Base-by-base conservation (phyloP, 2,888 invertebrate genomes). In the Drosophila emarginata region DNA sequence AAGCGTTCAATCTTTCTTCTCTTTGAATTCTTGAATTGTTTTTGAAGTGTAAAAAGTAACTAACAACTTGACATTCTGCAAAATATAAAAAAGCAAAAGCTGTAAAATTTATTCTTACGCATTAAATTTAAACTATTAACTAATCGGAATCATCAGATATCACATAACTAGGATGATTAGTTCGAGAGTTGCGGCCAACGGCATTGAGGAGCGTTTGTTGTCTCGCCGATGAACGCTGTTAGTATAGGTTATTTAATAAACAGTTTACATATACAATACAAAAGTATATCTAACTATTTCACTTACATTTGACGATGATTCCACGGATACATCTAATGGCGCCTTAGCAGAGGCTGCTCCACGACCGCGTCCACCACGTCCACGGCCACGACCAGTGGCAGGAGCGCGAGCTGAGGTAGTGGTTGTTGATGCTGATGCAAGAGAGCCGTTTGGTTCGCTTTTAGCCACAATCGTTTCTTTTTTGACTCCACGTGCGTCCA, bases 101-200 rank as follows among this genome's bases (percentile, higher is more conserved):
- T 6, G 18, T 15, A 18, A 3, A 18, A 3, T 18, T 11, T 18
- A 37, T 37, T 37, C 37, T 14, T 14, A 39, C 5, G 6, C 1
- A n/a, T 11, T 18, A 45, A 12, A 3, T 45, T 1, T 21, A 45
- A 4, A 21, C 4, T 21, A 12, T 21, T 23, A n/a, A 11, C 64
- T 64, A 87, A 28, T 87, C 81, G 12, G 79, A 79, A 71, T 87
- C 82, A 74, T 84, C 85, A 4, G 79, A 76, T 40, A 82, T 57
- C 26, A 61, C 67, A 32, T 72, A 74, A 4, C 61, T 11, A 6
- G 54, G n/a, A 12, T 57, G 61, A 6, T 62, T 65, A n/a, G 23
- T 36, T 26, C 63, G 67, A 2, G 21, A 6, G 11, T 21, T 73
- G 0, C 77, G 74, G n/a, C 60, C 28, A 1, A 37, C 59, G 7